Evolutionary conservation across 2,888 invertebrate genomes (phyloP), one percentile per base, ranked within the genome.

Genomic region (Toxonevra muliebris): DNA sequence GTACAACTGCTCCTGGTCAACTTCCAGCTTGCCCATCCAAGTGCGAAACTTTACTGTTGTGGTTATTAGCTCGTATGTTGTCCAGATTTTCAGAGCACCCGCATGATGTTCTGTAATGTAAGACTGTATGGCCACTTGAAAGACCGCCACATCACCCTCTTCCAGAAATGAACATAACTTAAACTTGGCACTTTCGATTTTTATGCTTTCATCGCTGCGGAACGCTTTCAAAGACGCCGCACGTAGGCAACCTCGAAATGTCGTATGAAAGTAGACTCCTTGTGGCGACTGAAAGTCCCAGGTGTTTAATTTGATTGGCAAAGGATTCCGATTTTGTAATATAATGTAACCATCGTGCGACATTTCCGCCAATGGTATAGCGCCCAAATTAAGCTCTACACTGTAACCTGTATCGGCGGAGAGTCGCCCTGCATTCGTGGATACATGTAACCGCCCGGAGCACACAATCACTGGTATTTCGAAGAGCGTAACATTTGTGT

Each of bases 21-120:
- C 88, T 83, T 90, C 88, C 70, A 94, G 86, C 78, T 89, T 89
- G 42, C 94, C 94, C 75, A 90, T 88, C 0, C 92, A 91, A n/a
- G 93, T 91, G 76, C 89, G 88, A 82, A 93, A 91, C 73, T 89
- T 88, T 66, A 94, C 89, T n/a, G 92, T 90, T 67, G 93, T 88
- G 63, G 88, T 89, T 61, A 93, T 87, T 74, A 88, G 86, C 79
- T 92, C 91, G 76, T 88, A 90, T 59, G 89, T 88, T 0, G 94
- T 94, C 80, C 89, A 88, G n/a, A 94, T 88, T 76, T 90, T 89
- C 11, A 93, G 88, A 45, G 91, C 92, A 75, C 88, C 87, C 75
- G 90, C 89, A 68, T 88, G 87, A 62, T 90, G 90, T 75, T 93
- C 92, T 7, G 88, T 86, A 11, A 75, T 73, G 75, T 88, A 87